Base-by-base conservation (phyloP, 2,113 vertebrate genomes). In the Lepus timidus region DNA sequence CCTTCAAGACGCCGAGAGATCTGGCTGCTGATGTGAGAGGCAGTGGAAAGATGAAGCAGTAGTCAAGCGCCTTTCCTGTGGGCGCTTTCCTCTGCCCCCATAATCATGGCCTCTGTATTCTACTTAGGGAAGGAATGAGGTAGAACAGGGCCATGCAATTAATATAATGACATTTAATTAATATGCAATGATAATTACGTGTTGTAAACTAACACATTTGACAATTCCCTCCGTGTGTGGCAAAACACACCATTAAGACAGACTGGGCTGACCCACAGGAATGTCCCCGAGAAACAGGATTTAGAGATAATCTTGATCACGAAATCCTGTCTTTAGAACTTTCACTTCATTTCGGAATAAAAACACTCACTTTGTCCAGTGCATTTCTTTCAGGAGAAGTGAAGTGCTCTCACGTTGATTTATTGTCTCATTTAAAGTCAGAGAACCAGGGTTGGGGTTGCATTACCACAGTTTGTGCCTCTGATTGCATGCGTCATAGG, bases 81-180 rank as follows among this genome's bases (percentile, higher is more conserved):
- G 88, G 80, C n/a, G 89, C 91, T 62, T 11, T 90, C 94, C 64
- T 27, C 36, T 23, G 39, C 23, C 33, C 44, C 58, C 81, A 2
- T 96, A 84, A 97, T 91, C 80, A 89, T 9, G 89, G 88, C 83
- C 73, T 88, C 80, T 84, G 76, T 10, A 16, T 44, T 81, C 65
- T 88, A 71, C 79, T 91, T 79, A 75, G 52, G 16, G 85, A 92
- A 92, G 86, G 87, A 94, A 95, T 94, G 94, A 94, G 80, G 96
- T 89, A 88, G 94, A 71, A 84, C 95, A 83, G 64, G 91, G 75
- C 80, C 89, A 51, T 93, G 80, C 93, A 94, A 96, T 96, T 96
- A 96, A 97, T 90, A 88, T 95, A 95, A 97, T 97, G 88, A 90
- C 33, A 82, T 76, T 93, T 95, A 95, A 97, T 96, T 94, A 96